These are phyloP conservation scores for Nemapogon koenigi DNA, from an alignment of 2,888 invertebrate species.

Conservation along the genomic window DNA sequence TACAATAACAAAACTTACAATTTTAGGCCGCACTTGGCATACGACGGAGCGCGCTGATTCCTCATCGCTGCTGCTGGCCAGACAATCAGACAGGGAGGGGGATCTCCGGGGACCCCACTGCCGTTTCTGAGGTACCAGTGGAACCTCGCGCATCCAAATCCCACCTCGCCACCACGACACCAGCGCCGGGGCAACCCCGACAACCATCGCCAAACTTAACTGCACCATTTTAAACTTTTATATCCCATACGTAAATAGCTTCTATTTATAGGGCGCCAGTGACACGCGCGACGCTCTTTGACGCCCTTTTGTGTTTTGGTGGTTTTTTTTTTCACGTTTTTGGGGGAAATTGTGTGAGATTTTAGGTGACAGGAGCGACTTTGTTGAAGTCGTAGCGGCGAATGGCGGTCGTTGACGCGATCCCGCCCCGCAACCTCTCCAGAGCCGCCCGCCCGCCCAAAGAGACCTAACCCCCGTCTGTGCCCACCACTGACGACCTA, in stretches of 20 bases:
- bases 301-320: no score
- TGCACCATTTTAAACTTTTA: constrained; percentile 42
- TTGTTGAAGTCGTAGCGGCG: no score
- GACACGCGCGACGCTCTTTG: no score
- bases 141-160: no score
- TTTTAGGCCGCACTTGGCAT: constrained; percentile 51
- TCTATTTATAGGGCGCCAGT: no score
- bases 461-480: neutral
- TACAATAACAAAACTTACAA: no score
- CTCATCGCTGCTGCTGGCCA: constrained; percentile 53
- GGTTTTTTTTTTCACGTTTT: no score
- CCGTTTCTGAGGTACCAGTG: constrained; percentile 23
- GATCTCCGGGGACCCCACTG: constrained; percentile 27
- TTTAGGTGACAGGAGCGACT: no score
- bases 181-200: constrained; percentile 56
- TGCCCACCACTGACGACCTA: neutral
- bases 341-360: no score
- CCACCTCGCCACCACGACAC: constrained; percentile 59
- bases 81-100: constrained; percentile 56
- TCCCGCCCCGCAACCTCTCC: constrained; percentile 39
- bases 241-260: no score
- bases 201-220: constrained; percentile 55
- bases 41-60: constrained; percentile 53
- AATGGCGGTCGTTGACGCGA: constrained; percentile 64
- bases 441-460: constrained; percentile 29